phyloP scores from a whole-genome alignment of 2,797 vertebrate genomes.

The Alauda arvensis region DNA sequence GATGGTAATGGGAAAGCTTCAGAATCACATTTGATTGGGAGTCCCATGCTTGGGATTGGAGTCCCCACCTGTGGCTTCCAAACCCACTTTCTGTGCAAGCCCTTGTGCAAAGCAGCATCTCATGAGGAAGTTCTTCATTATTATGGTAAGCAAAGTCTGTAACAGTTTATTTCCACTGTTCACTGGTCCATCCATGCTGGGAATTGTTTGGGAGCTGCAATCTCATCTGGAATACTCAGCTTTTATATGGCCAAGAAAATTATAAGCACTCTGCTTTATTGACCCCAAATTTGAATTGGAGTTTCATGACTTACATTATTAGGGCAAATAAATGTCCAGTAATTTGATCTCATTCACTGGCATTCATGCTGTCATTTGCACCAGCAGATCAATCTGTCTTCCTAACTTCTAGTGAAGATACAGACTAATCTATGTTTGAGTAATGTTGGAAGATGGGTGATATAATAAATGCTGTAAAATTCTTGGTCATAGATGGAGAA shows the following conservation, averaged over 20 bases:
- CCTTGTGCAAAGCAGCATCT: background rate
- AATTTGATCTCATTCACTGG: background rate
- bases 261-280: background rate
- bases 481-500: background rate
- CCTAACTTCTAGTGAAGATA: background rate
- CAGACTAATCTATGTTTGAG: background rate
- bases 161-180: background rate
- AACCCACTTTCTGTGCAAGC: constrained; percentile 14
- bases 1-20: background rate
- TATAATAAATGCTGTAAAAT: constrained; percentile 6
- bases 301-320: background rate
- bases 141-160: constrained; percentile 34
- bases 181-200: background rate
- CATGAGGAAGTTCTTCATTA: constrained; percentile 55
- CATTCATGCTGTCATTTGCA: background rate
- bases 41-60: background rate
- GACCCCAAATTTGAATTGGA: background rate
- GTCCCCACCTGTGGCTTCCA: constrained; percentile 20
- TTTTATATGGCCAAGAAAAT: background rate
- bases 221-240: background rate
- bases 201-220: background rate
- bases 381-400: background rate
- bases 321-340: background rate
- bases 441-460: background rate
- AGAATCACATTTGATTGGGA: background rate